A percentile compares a stretch with the other conserved stretches of the same genome.
Conservation (phyloP, 1,140 invertebrate genomes). For the Andrena cerasifolii region DNA sequence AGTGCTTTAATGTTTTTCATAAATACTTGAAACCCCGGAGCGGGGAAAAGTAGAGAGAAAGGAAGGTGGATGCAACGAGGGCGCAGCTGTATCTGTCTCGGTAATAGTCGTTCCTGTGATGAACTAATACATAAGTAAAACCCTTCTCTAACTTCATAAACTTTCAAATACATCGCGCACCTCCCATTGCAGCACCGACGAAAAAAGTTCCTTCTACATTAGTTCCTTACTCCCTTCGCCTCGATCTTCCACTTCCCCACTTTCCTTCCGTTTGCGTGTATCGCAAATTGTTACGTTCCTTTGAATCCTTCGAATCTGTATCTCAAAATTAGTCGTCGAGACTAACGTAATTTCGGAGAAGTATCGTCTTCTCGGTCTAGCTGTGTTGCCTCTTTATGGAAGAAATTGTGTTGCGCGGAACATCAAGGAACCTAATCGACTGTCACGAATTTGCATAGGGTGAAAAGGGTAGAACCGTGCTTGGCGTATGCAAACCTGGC, state of each 20-base stretch:
- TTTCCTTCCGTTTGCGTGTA: background rate
- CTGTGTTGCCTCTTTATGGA: too few species aligned
- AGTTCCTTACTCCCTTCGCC: constrained; percentile 7
- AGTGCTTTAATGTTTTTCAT: constrained; percentile 53
- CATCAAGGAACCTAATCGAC: background rate
- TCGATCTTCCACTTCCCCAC: constrained; percentile 15
- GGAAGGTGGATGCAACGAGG: constrained; percentile 20
- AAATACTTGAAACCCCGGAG: constrained; percentile 65
- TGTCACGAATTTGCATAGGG: constrained; percentile 8
- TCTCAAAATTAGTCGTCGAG: background rate
- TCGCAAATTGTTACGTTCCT: background rate
- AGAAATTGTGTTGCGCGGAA: too few species aligned
- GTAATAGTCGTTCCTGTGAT: constrained; percentile 68
- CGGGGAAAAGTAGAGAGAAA: background rate
- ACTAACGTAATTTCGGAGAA: too few species aligned
- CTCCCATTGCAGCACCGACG: background rate
- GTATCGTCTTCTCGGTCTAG: too few species aligned
- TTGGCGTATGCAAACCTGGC: constrained; percentile 21
- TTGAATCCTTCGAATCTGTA: too few species aligned
- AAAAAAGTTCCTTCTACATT: constrained; percentile 30
- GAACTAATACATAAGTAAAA: constrained; percentile 75
- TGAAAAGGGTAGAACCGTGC: background rate
- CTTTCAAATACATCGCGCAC: constrained; percentile 46
- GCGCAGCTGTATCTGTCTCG: constrained; percentile 65
- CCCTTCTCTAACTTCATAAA: constrained; percentile 60